These are phyloP conservation scores for Odontamblyopus lacepedii DNA, from an alignment of 2,797 vertebrate genomes.

Conservation along the genomic window DNA sequence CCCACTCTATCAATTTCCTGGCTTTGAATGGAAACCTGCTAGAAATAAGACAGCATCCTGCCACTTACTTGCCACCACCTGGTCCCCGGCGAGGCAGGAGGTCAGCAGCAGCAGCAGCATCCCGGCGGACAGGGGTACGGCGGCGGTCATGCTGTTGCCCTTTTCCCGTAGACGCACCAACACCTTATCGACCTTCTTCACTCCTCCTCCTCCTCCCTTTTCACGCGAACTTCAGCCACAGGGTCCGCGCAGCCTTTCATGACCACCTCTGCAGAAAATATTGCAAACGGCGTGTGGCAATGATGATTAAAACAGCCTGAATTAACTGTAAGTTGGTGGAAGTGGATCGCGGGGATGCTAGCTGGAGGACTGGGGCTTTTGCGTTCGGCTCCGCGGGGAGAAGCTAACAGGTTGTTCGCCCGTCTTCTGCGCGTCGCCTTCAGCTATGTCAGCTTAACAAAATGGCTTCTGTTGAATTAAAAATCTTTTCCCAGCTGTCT, in stretches of 20 bases:
- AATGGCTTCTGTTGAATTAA: constrained; percentile 21
- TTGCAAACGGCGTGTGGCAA: neutral
- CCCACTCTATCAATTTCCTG: neutral
- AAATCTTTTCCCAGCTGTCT: neutral
- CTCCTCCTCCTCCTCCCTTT: constrained; percentile 1
- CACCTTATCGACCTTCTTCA: constrained; percentile 10
- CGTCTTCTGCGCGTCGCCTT: constrained; percentile 3
- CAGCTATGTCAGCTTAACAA: neutral
- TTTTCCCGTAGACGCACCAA: constrained; percentile 13
- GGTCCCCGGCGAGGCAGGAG: constrained; percentile 48
- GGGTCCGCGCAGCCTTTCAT: constrained; percentile 34
- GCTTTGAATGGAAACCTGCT: neutral
- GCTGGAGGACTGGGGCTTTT: neutral
- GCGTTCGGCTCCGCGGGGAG: neutral
- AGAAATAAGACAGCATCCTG: neutral
- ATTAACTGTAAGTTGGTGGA: constrained; percentile 35
- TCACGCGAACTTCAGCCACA: constrained; percentile 35
- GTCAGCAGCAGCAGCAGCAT: constrained; percentile 55
- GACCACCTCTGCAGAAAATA: neutral
- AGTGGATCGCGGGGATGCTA: constrained; percentile 15
- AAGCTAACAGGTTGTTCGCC: constrained; percentile 65
- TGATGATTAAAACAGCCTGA: neutral
- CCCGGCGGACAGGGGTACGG: constrained; percentile 40
- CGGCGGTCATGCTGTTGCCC: constrained; percentile 49
- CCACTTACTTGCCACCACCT: constrained; percentile 60